Percentiles rank a stretch among this genome's conserved stretches.
Evolutionary conservation across 2,888 invertebrate species (phyloP).

Genomic region (Ctenicera cuprea): DNA sequence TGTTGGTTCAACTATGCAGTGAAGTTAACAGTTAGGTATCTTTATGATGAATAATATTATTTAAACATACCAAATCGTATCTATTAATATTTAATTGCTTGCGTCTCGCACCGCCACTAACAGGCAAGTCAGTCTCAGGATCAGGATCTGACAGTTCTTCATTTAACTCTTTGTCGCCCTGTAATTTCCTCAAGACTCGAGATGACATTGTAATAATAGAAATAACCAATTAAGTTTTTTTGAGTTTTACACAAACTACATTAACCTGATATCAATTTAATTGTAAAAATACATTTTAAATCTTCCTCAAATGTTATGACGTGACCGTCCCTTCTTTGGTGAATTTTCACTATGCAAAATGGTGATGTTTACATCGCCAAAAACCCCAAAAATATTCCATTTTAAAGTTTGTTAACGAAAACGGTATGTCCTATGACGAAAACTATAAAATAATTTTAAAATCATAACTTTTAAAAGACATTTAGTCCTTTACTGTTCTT

Average conservation of each 20-base stretch:
- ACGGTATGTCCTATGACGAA: too few species aligned
- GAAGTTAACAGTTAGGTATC: conserved; percentile 22
- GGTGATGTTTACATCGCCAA: conserved; percentile 13
- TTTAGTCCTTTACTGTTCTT: too few species aligned
- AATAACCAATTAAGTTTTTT: not conserved
- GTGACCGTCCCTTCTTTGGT: conserved; percentile 22
- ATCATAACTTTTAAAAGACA: too few species aligned
- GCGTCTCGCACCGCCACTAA: conserved; percentile 73
- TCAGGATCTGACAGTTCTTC: conserved; percentile 74
- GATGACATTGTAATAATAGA: conserved; percentile 75
- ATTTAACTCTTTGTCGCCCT: conserved; percentile 75
- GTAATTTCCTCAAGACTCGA: conserved; percentile 79
- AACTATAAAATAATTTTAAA: too few species aligned
- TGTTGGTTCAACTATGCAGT: conserved; percentile 78
- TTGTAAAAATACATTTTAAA: conserved; percentile 7
- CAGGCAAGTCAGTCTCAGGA: conserved; percentile 73
- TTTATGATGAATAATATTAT: too few species aligned
- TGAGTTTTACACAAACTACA: not conserved
- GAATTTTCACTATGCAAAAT: not conserved
- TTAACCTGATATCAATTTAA: not conserved
- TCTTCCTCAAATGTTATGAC: conserved; percentile 15
- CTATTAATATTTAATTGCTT: conserved; percentile 80
- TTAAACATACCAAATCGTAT: conserved; percentile 81
- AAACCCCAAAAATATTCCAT: too few species aligned
- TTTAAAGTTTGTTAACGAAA: too few species aligned